Conservation (phyloP, 2,113 vertebrate genomes). For the Hyla sarda region DNA sequence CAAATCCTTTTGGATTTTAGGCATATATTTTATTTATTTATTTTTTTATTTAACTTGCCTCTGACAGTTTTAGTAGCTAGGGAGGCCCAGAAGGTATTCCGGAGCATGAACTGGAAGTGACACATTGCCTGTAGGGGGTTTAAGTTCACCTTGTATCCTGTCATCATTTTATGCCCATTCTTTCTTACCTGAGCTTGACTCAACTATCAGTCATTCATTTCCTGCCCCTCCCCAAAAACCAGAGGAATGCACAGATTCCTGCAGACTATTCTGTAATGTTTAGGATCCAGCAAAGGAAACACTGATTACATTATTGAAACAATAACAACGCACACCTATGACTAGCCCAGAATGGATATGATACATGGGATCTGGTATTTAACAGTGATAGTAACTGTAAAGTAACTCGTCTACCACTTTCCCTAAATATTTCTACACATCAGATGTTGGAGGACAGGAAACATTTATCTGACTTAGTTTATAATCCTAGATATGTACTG, state of each 20-base stretch:
- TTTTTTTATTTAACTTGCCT: too few relatives aligned
- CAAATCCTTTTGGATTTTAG: background rate
- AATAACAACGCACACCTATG: background rate
- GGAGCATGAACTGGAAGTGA: constrained; percentile 40
- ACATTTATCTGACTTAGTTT: too few relatives aligned
- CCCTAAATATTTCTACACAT: background rate
- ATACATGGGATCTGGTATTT: background rate
- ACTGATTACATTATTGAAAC: background rate
- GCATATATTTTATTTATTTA: too few relatives aligned
- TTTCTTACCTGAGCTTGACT: constrained; percentile 33
- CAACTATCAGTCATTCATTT: constrained; percentile 18
- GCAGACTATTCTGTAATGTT: background rate
- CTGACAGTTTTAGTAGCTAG: background rate
- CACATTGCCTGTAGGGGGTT: constrained; percentile 23
- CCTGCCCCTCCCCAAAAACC: constrained; percentile 35
- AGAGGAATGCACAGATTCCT: constrained; percentile 18
- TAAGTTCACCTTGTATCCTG: background rate
- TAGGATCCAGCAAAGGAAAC: background rate
- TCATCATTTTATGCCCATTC: background rate
- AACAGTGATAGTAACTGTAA: too few relatives aligned
- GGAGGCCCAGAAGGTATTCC: background rate
- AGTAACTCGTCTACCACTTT: too few relatives aligned
- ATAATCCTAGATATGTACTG: background rate
- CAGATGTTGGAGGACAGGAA: background rate
- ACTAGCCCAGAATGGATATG: background rate